phyloP scores from a whole-genome alignment of 2,797 vertebrate species.

The Nyctalus aviator region DNA sequence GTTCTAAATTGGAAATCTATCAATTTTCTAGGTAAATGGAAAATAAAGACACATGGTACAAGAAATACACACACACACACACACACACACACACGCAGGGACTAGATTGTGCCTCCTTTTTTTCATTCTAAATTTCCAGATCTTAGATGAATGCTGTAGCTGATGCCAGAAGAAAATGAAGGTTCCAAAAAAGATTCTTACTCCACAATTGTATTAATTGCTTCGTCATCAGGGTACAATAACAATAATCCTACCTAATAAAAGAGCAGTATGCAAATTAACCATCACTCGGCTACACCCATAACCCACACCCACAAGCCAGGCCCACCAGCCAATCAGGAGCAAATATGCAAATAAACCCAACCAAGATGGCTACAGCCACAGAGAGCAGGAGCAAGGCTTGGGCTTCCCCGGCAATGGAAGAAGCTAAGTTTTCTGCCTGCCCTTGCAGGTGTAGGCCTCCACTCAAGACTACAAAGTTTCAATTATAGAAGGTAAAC shows the following conservation, averaged over 20 bases:
- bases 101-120: neutral
- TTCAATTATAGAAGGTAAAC: too few species aligned
- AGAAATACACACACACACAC: neutral
- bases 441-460: too few species aligned
- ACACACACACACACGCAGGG: neutral
- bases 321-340: too few species aligned
- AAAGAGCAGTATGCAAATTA: too few species aligned
- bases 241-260: neutral
- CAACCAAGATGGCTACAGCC: too few species aligned
- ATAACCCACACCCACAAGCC: too few species aligned
- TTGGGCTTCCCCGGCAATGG: too few species aligned
- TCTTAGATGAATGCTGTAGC: neutral
- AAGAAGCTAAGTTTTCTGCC: too few species aligned
- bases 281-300: too few species aligned
- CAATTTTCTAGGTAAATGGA: conserved; percentile 82
- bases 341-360: too few species aligned
- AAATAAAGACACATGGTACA: conserved; percentile 76
- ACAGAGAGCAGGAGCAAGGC: too few species aligned
- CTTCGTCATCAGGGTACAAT: neutral
- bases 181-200: conserved; percentile 6
- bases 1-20: conserved; percentile 84
- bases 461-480: too few species aligned
- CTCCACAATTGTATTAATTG: conserved; percentile 5
- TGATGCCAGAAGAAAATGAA: conserved; percentile 55
- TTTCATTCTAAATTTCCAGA: conserved; percentile 11